phyloP scores from a whole-genome alignment of 2,797 vertebrate genomes.

The Falco rusticolus region DNA sequence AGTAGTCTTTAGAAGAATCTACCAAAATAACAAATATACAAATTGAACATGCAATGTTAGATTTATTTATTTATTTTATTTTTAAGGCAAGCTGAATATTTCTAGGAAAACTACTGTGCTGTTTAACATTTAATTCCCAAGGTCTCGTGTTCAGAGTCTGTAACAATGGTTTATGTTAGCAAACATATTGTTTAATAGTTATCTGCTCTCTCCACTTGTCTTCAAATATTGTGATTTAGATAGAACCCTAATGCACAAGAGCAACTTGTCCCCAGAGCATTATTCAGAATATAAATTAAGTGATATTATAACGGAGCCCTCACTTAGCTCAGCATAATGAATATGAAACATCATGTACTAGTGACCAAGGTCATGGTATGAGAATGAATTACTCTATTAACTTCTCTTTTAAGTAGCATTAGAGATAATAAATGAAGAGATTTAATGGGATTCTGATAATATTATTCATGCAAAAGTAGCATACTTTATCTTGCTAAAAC shows the following conservation, averaged over 20 bases:
- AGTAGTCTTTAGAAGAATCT: not conserved
- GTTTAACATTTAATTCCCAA: slow-evolving; percentile 31
- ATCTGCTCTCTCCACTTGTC: slow-evolving; percentile 63
- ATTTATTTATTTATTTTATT: not conserved
- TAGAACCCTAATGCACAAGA: slow-evolving; percentile 82
- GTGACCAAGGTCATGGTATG: slow-evolving; percentile 92
- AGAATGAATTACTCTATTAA: slow-evolving; percentile 98
- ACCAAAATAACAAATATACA: not conserved
- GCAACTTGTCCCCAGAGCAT: slow-evolving; percentile 87
- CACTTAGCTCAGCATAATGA: slow-evolving; percentile 94
- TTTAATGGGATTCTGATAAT: slow-evolving; percentile 82
- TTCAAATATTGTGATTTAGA: slow-evolving; percentile 81
- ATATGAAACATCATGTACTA: slow-evolving; percentile 92
- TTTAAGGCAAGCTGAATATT: not conserved
- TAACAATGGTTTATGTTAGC: not conserved
- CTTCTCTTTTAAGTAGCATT: slow-evolving; percentile 92
- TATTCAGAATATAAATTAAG: slow-evolving; percentile 97
- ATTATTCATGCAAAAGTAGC: slow-evolving; percentile 87
- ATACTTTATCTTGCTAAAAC: slow-evolving; percentile 81
- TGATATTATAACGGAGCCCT: slow-evolving; percentile 91
- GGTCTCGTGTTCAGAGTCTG: not conserved
- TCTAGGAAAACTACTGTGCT: not conserved
- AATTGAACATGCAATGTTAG: not conserved
- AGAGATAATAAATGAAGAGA: slow-evolving; percentile 90
- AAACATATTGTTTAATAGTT: slow-evolving; percentile 50